Base-by-base conservation (phyloP, 2,888 invertebrate genomes). In the Bombyx huttoni region DNA sequence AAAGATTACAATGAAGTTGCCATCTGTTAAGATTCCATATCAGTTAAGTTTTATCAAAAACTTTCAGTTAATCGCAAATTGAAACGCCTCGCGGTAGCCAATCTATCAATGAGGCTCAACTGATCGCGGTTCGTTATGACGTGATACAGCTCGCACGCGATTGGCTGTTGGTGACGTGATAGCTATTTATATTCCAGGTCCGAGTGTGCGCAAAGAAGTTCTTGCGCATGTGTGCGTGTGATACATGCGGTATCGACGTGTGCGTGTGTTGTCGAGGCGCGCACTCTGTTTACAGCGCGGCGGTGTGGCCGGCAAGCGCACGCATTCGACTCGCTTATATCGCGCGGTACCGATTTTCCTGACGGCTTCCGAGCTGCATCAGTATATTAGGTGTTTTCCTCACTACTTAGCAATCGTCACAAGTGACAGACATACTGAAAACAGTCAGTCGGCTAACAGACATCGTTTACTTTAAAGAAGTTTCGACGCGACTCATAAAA, bases 231-330 rank as follows among this genome's bases (percentile, higher is more conserved):
- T 73, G 77, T 77, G 73, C 61, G 64, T 48, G 65, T 62, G 67
- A 64, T 67, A 67, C 64, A 65, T 70, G 67, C 55, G 55, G 61
- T 58, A 67, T 68, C 62, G 57, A 58, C 75, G 81, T 79, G 81
- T 81, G 83, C 67, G 79, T 77, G 78, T 82, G 84, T 83, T 81
- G 81, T 80, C 70, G 81, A 73, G 78, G 68, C 80, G 76, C 74
- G 77, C 63, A 73, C 72, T 72, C 90, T 77, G 90, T 90, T 71
- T 91, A 90, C 78, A 89, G 90, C 67, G 89, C 84, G 75, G 87
- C 86, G 72, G 72, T 73, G 74, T 75, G 68, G 89, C 89, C 78
- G 89, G 89, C 66, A 81, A 81, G 76, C 94, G 91, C 78, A 93
- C 93, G 89, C 91, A 92, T 91, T 92, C 73, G 64, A 77, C 75